phyloP scores from a whole-genome alignment of 1,140 invertebrate species.

The Papilio xuthus region DNA sequence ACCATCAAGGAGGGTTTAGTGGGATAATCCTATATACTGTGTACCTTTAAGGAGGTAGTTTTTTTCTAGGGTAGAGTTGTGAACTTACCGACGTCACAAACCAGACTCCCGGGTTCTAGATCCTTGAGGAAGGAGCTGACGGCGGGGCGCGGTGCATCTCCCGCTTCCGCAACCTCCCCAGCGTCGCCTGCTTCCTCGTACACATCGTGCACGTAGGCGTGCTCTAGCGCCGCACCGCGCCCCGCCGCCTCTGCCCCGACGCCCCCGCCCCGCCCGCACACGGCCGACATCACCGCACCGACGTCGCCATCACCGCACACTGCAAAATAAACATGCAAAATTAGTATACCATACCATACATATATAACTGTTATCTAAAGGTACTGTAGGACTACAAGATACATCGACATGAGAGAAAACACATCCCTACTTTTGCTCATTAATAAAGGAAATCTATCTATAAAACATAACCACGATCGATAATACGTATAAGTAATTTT shows the following conservation, averaged over 20 bases:
- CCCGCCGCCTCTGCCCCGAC: constrained; percentile 67
- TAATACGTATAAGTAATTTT: no score
- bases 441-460: no score
- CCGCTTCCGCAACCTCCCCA: constrained; percentile 86
- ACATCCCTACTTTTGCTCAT: no score
- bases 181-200: constrained; percentile 88
- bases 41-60: background rate
- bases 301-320: constrained; percentile 68
- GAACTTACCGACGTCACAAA: constrained; percentile 94
- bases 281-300: constrained; percentile 77
- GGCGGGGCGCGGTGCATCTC: constrained; percentile 88
- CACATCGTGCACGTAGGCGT: constrained; percentile 97
- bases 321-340: constrained; percentile 46
- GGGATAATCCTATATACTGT: no score
- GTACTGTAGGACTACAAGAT: no score
- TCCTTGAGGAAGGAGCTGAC: constrained; percentile 93
- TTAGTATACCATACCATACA: background rate
- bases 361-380: background rate
- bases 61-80: background rate
- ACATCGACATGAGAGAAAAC: no score
- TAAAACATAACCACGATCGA: no score
- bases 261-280: constrained; percentile 52
- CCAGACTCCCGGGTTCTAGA: constrained; percentile 93
- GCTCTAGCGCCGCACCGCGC: constrained; percentile 91
- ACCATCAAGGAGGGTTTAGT: background rate